Evolutionary conservation across 2,113 vertebrate species (phyloP).

Genomic region (Anguilla rostrata): DNA sequence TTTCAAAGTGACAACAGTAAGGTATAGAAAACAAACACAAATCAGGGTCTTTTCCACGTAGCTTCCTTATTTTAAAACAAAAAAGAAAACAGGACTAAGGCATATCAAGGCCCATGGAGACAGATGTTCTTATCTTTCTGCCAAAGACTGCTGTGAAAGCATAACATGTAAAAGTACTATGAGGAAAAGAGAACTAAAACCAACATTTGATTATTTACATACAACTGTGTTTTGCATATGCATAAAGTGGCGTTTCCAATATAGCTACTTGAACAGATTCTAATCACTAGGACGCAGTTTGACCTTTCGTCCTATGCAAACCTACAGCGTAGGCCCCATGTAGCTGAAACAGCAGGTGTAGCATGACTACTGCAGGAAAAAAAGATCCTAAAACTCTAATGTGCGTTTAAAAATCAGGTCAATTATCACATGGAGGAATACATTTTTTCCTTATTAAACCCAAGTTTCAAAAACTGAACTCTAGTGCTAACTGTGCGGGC

Average conservation of each 20-base stretch:
- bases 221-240: not conserved
- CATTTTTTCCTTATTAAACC: not conserved
- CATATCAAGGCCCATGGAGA: not conserved
- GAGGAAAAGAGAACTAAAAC: not conserved
- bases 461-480: not conserved
- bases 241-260: not conserved
- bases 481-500: not conserved
- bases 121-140: not conserved
- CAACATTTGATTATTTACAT: not conserved
- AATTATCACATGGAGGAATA: not conserved
- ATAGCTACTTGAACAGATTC: not conserved
- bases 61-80: not conserved
- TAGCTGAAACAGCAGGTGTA: not conserved
- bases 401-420: not conserved
- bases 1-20: slow-evolving; percentile 4
- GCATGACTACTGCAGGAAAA: not conserved
- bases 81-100: not conserved
- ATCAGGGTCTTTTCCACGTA: not conserved
- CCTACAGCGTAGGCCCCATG: not conserved
- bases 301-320: not conserved
- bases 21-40: not conserved
- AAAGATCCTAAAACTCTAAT: not conserved
- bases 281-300: not conserved
- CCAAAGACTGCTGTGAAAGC: not conserved
- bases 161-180: not conserved